Conservation (phyloP, 2,888 invertebrate genomes). For the Eupithecia subfuscata region DNA sequence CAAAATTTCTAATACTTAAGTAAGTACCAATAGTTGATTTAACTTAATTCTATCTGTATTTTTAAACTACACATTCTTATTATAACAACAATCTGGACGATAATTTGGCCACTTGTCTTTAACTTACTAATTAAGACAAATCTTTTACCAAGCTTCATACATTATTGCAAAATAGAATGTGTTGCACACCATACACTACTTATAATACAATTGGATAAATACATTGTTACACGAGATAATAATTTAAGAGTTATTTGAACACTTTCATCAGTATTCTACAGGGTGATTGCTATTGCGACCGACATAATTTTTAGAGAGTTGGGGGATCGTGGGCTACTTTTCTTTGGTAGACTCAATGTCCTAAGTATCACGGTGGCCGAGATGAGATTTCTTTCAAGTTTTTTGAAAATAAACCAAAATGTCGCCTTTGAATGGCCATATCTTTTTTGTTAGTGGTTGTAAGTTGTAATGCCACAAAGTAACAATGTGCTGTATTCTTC, state of each 20-base stretch:
- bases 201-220: constrained; percentile 33
- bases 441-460: too few species aligned
- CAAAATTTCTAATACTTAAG: constrained; percentile 16
- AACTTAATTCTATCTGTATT: constrained; percentile 29
- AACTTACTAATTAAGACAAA: constrained; percentile 63
- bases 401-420: too few species aligned
- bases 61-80: constrained; percentile 44
- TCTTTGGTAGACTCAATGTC: too few species aligned
- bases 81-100: constrained; percentile 66
- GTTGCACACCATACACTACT: constrained; percentile 47
- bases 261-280: constrained; percentile 39
- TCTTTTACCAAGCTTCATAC: constrained; percentile 55
- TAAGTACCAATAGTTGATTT: constrained; percentile 26
- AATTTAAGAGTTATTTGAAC: constrained; percentile 39
- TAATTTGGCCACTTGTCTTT: constrained; percentile 82
- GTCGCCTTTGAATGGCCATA: too few species aligned
- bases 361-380: too few species aligned
- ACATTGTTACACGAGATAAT: constrained; percentile 28
- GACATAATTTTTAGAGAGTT: too few species aligned
- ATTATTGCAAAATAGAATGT: constrained; percentile 54
- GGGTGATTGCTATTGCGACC: too few species aligned
- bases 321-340: too few species aligned
- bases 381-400: too few species aligned
- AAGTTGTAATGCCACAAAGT: too few species aligned
- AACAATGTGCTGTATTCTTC: too few species aligned